Conservation (phyloP, 1,140 invertebrate species). For the Maconellicoccus hirsutus region DNA sequence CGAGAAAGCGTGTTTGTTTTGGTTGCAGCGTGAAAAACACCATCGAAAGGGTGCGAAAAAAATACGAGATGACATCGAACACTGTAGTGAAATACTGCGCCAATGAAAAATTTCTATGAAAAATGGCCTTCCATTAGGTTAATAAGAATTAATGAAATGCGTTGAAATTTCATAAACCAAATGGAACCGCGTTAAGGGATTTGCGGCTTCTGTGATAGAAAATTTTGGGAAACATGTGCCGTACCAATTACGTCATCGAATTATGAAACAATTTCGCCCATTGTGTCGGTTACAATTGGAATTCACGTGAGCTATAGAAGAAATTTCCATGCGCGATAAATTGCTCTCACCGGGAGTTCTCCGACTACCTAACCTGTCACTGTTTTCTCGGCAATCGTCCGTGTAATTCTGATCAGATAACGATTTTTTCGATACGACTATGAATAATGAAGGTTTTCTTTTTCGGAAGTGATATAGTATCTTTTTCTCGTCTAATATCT, state of each 20-base stretch:
- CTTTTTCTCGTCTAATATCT: constrained; percentile 1
- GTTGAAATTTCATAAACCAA: neutral
- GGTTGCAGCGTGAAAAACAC: too few species aligned
- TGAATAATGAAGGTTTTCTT: constrained; percentile 14
- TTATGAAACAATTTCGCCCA: neutral
- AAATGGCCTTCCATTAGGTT: neutral
- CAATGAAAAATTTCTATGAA: neutral
- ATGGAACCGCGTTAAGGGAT: neutral
- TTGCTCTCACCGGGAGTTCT: neutral
- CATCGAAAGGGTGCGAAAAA: too few species aligned
- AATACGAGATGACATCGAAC: too few species aligned
- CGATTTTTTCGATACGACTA: constrained; percentile 11
- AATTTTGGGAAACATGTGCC: too few species aligned
- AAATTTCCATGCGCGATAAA: constrained; percentile 10
- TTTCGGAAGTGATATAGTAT: constrained; percentile 16
- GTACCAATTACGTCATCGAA: neutral
- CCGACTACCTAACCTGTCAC: constrained; percentile 16
- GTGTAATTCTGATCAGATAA: constrained; percentile 18
- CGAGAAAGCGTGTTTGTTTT: too few species aligned
- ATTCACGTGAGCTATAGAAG: too few species aligned
- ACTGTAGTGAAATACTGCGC: neutral
- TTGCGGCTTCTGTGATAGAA: too few species aligned
- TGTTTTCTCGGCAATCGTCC: neutral
- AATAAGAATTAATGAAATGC: neutral
- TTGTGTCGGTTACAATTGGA: neutral